Base-by-base conservation (phyloP, 2,888 invertebrate species). In the Nycteola revayana region DNA sequence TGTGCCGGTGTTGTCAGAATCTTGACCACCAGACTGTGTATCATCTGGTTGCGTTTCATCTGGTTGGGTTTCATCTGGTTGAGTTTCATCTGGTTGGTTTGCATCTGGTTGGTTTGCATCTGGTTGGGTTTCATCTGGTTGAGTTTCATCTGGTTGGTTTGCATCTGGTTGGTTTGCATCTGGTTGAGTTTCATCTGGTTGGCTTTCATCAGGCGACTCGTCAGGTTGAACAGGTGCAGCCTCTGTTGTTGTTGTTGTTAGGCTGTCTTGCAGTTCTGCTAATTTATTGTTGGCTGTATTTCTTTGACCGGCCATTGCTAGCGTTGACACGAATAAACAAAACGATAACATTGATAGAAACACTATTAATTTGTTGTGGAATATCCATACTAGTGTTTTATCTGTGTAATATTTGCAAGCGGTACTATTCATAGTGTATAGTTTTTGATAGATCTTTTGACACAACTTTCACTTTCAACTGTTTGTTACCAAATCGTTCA, bases 291-390 rank as follows among this genome's bases (percentile, higher is more conserved):
- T 35, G 1, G 72, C 42, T n/a, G 65, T 47, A 17, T 77, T 81
- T 22, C 60, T 81, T 34, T 87, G 85, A 9, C 73, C 75, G 3
- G 82, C 66, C 7, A 87, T 27, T 0, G 67, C 70, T 35, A 78
- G 58, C 0, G 82, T 82, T 0, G 87, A 84, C 0, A 87, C 78
- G 21, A 87, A 78, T 3, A 85, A 49, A 29, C 66, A 75, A 36
- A 87, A 87, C 0, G 75, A 76, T 1, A 87, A 42, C 3, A 81
- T 35, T 18, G 68, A 59, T 1, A 87, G 57, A 1, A 87, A 57
- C 2, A 87, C 84, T 24, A 87, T 85, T 0, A 75, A 38, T 58
- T 87, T 87, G 43, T 87, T 87, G 23, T 84, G 75, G 24, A 79
- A 22, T 62, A 75, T 73, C 87, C 87, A 87, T 1, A 50, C 69